Percentiles rank a stretch among this genome's conserved stretches.
phyloP scores from a whole-genome alignment of 2,113 vertebrate genomes.

The Phrynosoma blainvillii region DNA sequence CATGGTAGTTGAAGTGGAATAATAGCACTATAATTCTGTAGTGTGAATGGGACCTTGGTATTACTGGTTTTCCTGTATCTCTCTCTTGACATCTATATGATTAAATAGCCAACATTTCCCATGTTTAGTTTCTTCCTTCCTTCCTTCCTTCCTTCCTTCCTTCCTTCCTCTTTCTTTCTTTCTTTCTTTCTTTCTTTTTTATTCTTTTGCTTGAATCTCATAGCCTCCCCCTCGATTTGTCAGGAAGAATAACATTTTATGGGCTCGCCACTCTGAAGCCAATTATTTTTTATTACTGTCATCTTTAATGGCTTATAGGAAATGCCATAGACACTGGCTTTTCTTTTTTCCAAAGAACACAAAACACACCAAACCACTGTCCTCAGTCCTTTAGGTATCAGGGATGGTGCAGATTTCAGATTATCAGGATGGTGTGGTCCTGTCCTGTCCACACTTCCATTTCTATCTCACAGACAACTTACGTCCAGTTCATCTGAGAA shows the following conservation, averaged over 20 bases:
- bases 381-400: slow-evolving; percentile 21
- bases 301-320: slow-evolving; percentile 38
- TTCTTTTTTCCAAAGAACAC: neutral
- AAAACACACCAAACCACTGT: neutral
- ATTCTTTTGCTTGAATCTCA: neutral
- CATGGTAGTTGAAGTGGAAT: no score
- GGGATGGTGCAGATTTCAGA: slow-evolving; percentile 28
- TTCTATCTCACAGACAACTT: slow-evolving; percentile 23
- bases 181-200: neutral
- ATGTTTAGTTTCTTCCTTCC: neutral
- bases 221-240: neutral
- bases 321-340: slow-evolving; percentile 18
- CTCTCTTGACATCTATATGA: no score
- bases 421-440: slow-evolving; percentile 23
- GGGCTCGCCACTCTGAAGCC: slow-evolving; percentile 6
- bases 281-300: slow-evolving; percentile 36
- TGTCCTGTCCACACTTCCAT: neutral
- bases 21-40: no score
- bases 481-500: slow-evolving; percentile 18
- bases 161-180: neutral
- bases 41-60: no score
- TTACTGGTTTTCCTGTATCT: neutral
- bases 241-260: neutral
- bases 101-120: neutral
- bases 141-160: neutral